Conservation (phyloP, 2,888 invertebrate genomes). For the Phortica magna region DNA sequence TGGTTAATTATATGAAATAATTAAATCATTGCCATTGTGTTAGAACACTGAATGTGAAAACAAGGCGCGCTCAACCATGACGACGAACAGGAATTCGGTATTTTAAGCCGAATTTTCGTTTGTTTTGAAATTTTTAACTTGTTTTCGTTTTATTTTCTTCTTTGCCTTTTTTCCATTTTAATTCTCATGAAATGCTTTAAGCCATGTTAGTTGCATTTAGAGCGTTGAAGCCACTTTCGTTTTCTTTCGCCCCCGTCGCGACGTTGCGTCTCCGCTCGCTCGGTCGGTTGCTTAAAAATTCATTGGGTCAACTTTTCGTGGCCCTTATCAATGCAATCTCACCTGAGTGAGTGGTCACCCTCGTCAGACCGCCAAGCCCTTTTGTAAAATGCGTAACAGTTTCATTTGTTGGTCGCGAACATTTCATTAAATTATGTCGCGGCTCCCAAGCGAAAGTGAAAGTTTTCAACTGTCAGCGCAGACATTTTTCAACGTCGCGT, state of each 20-base stretch:
- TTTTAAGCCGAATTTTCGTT: neutral
- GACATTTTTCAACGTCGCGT: neutral
- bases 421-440: constrained; percentile 12
- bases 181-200: neutral
- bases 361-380: neutral
- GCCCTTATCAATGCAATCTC: neutral
- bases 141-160: no score
- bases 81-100: neutral
- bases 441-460: constrained; percentile 27
- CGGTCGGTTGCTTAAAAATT: neutral
- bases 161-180: no score
- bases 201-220: neutral
- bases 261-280: neutral
- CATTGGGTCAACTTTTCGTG: neutral
- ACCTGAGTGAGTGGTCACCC: neutral
- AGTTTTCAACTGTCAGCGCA: constrained; percentile 17
- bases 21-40: neutral
- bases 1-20: neutral
- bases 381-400: neutral
- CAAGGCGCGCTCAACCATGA: neutral
- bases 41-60: neutral
- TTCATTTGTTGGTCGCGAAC: constrained; percentile 9
- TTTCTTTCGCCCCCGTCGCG: neutral
- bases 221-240: neutral
- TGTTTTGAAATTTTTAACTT: neutral